A percentile compares a stretch with the other conserved stretches of the same genome.
phyloP scores from a whole-genome alignment of 2,797 vertebrate species.

The Myotis pilosus region DNA sequence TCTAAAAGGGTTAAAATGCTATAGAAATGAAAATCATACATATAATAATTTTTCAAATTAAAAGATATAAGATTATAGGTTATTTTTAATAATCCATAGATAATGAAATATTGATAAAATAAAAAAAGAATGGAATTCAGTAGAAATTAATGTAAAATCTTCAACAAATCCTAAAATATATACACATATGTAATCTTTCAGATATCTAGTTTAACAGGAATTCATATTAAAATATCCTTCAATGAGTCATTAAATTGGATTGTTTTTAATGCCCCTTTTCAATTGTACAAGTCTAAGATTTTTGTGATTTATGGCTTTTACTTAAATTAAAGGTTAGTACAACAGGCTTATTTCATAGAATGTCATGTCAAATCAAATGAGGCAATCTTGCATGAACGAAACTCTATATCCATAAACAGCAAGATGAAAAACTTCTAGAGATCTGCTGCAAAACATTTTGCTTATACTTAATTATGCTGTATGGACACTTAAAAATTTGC shows the following conservation, averaged over 20 bases:
- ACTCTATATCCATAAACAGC: background rate
- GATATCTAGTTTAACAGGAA: background rate
- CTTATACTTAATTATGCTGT: background rate
- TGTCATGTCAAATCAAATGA: background rate
- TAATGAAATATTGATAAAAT: background rate
- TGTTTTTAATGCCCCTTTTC: background rate
- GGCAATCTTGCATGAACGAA: slow-evolving; percentile 1
- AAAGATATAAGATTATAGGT: background rate
- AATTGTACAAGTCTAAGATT: background rate
- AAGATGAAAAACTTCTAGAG: background rate
- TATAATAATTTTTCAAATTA: background rate
- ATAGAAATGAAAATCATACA: background rate
- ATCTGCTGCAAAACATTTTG: background rate
- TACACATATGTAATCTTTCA: background rate
- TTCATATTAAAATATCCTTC: background rate
- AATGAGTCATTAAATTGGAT: background rate
- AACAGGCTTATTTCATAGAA: background rate
- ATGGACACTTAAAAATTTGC: background rate
- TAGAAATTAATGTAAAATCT: background rate
- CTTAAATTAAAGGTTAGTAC: slow-evolving; percentile 29
- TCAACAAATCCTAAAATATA: background rate
- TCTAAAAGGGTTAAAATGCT: background rate
- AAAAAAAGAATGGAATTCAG: background rate
- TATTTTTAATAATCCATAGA: background rate
- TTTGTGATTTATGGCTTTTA: background rate